These are phyloP conservation scores for Drosophila kikkawai DNA, from an alignment of 1,140 invertebrate genomes.

Conservation along the genomic window DNA sequence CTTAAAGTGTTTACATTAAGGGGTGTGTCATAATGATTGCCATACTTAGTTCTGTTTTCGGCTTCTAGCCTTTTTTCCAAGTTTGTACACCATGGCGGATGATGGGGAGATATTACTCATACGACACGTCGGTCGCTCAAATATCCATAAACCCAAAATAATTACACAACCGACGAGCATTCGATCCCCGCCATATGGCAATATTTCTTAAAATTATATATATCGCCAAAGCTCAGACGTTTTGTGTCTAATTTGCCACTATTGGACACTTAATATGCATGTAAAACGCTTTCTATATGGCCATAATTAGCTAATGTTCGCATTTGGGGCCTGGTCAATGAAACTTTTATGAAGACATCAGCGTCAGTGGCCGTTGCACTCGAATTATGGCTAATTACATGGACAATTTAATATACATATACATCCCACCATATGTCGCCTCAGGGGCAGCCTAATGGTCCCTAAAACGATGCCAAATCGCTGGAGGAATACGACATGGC, in stretches of 20 bases:
- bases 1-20: constrained; percentile 35
- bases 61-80: constrained; percentile 1
- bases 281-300: constrained; percentile 25
- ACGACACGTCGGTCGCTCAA: constrained; percentile 36
- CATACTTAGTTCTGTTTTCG: constrained; percentile 3
- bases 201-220: constrained; percentile 19
- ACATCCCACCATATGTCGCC: constrained; percentile 56
- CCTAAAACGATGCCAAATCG: constrained; percentile 38
- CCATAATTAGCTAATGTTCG: constrained; percentile 52
- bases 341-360: constrained; percentile 64
- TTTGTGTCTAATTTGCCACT: constrained; percentile 29
- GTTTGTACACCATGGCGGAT: constrained; percentile 31
- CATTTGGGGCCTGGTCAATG: constrained; percentile 63
- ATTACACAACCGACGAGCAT: constrained; percentile 22
- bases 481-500: constrained; percentile 12
- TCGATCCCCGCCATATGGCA: constrained; percentile 36
- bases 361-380: constrained; percentile 33
- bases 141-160: constrained; percentile 39
- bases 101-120: constrained; percentile 40
- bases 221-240: constrained; percentile 8
- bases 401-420: constrained; percentile 64
- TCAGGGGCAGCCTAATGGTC: constrained; percentile 32
- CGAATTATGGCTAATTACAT: constrained; percentile 72
- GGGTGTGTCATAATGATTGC: constrained; percentile 21
- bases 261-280: constrained; percentile 43